Evolutionary conservation across 2,888 invertebrate species (phyloP).

Genomic region (Auanema sp.): DNA sequence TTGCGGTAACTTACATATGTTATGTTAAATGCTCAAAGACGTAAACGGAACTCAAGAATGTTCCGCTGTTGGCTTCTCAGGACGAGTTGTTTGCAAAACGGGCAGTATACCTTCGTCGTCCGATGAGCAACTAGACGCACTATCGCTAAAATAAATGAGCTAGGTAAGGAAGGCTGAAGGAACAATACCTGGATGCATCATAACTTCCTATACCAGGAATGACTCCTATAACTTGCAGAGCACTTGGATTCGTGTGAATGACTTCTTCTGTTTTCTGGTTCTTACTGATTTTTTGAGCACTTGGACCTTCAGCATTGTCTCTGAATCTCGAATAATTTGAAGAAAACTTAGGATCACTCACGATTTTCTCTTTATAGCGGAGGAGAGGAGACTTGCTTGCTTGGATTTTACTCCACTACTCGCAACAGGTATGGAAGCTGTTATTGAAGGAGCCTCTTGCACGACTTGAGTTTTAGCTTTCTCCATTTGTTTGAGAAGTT

Average conservation of each 20-base stretch:
- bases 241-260: constrained; percentile 25
- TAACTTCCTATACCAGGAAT: constrained; percentile 83
- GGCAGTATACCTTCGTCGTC: constrained; percentile 13
- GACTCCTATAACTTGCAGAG: constrained; percentile 71
- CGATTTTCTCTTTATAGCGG: constrained; percentile 31
- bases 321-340: neutral
- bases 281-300: constrained; percentile 10
- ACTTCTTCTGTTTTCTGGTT: constrained; percentile 14
- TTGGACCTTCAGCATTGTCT: neutral
- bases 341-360: constrained; percentile 3
- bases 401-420: constrained; percentile 24
- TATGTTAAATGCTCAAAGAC: no score
- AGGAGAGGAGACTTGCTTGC: constrained; percentile 35
- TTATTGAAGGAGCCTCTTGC: constrained; percentile 7
- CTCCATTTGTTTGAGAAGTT: constrained; percentile 42
- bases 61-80: neutral
- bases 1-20: no score
- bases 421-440: constrained; percentile 22
- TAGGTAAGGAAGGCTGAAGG: neutral
- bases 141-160: constrained; percentile 23
- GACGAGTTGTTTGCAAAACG: constrained; percentile 4
- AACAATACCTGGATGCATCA: constrained; percentile 70
- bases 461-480: constrained; percentile 24
- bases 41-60: no score
- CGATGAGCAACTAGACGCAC: constrained; percentile 19